Evolutionary conservation across 2,113 vertebrate genomes (phyloP).

Genomic region (Chamaea fasciata): DNA sequence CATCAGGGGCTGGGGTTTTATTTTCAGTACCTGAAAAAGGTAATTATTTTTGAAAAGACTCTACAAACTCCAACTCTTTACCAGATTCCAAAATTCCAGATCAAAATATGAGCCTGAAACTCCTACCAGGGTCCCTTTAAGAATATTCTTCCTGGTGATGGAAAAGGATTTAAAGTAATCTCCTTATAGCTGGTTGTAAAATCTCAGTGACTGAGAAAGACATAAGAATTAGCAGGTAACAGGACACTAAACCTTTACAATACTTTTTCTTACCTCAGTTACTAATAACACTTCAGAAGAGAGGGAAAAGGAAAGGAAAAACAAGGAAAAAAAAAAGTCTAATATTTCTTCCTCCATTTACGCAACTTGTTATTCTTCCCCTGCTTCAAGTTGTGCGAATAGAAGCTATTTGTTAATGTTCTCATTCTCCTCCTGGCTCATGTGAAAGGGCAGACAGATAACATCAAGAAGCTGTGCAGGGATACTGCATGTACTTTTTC

Average conservation of each 20-base stretch:
- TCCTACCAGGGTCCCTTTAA: neutral
- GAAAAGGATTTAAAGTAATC: neutral
- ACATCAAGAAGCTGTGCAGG: neutral
- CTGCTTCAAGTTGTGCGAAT: neutral
- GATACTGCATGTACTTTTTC: constrained; percentile 34
- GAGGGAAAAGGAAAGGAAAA: neutral
- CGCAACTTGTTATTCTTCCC: neutral
- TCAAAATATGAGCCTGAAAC: neutral
- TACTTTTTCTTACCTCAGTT: neutral
- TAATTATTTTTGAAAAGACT: neutral
- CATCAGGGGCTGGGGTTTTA: accelerated
- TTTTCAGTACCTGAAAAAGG: neutral
- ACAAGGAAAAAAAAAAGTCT: neutral
- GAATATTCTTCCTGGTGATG: neutral
- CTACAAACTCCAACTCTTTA: neutral
- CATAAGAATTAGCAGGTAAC: neutral
- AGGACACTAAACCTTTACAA: neutral
- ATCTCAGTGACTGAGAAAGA: neutral
- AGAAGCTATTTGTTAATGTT: constrained; percentile 22
- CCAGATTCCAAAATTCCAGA: neutral
- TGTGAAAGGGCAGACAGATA: constrained; percentile 42
- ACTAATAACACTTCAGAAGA: neutral
- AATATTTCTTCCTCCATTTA: constrained; percentile 4
- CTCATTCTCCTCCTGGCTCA: neutral
- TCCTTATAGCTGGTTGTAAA: neutral